A percentile compares a stretch with the other conserved stretches of the same genome.
These are phyloP conservation scores for Nilaparvata lugens DNA, from an alignment of 1,140 invertebrate species.

Conservation along the genomic window DNA sequence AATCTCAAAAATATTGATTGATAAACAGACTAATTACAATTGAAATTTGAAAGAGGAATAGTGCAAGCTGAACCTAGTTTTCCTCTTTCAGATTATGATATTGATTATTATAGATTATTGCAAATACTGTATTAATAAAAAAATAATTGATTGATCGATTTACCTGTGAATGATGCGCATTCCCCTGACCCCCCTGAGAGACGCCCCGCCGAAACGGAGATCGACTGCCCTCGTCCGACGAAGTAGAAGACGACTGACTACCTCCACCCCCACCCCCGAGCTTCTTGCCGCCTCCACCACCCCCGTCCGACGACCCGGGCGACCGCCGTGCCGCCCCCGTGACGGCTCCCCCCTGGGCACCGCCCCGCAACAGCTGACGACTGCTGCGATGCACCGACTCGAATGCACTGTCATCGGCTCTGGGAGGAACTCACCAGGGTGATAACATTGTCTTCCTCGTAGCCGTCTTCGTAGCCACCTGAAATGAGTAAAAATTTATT, in stretches of 20 bases:
- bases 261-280: constrained; percentile 1
- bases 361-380: constrained; percentile 20
- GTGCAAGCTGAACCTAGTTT: too few relatives aligned
- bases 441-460: constrained; percentile 40
- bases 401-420: constrained; percentile 16
- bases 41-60: too few relatives aligned
- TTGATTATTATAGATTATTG: too few relatives aligned
- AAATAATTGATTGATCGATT: too few relatives aligned
- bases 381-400: constrained; percentile 12
- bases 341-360: too few relatives aligned
- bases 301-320: constrained; percentile 22
- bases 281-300: constrained; percentile 17
- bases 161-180: too few relatives aligned
- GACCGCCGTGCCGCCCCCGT: constrained; percentile 18
- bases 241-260: not conserved
- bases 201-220: not conserved
- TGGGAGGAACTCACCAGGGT: constrained; percentile 25
- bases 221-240: not conserved
- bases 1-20: too few relatives aligned
- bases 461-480: constrained; percentile 46
- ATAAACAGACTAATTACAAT: too few relatives aligned
- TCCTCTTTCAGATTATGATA: too few relatives aligned
- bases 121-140: too few relatives aligned
- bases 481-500: too few relatives aligned
- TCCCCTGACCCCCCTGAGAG: not conserved